Evolutionary conservation across 2,113 vertebrate genomes (phyloP).

Genomic region (Edolisoma coerulescens): DNA sequence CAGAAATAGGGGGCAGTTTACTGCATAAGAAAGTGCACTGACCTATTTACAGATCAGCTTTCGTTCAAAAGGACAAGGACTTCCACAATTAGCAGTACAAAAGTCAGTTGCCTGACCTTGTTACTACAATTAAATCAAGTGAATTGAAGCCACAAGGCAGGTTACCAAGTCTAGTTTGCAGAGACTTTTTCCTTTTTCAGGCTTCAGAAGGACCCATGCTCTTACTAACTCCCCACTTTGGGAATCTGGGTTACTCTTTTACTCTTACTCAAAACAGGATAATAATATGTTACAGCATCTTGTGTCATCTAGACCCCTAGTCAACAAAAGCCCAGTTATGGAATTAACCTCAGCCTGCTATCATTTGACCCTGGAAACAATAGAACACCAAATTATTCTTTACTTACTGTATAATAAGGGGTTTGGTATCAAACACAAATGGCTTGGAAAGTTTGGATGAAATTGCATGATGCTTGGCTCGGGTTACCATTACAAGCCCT

Average conservation of each 20-base stretch:
- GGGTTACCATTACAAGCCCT: slow-evolving; percentile 90
- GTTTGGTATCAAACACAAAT: slow-evolving; percentile 88
- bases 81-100: background rate
- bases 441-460: slow-evolving; percentile 86
- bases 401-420: slow-evolving; percentile 95
- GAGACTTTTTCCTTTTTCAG: background rate
- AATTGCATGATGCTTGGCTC: slow-evolving; percentile 96
- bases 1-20: background rate
- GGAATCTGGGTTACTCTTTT: background rate
- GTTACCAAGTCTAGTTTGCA: background rate
- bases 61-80: background rate
- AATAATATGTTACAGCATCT: background rate
- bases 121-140: background rate
- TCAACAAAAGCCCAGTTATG: background rate
- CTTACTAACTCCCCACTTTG: background rate
- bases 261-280: background rate
- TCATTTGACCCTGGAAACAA: background rate
- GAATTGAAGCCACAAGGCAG: background rate
- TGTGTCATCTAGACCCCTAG: background rate
- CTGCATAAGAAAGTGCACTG: background rate
- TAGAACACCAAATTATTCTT: background rate
- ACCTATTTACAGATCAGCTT: background rate
- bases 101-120: background rate
- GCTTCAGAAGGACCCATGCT: background rate
- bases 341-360: background rate